Conservation (phyloP, 2,888 invertebrate species). For the Drosophila ustulata region DNA sequence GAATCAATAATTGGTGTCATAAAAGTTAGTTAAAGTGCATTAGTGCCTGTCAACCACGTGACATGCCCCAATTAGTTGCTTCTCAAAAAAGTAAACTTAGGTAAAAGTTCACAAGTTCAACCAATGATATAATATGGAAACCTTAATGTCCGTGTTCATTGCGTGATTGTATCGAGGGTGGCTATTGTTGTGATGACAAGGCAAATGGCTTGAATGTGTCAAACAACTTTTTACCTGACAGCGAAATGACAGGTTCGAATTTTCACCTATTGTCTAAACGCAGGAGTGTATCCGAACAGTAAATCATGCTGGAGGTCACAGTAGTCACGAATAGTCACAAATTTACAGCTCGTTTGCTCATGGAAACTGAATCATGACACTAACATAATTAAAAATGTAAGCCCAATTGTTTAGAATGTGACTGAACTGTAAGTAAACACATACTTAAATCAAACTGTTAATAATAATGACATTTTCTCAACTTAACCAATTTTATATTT, state of each 20-base stretch:
- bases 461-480: too few species aligned
- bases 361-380: constrained; percentile 35
- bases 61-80: constrained; percentile 67
- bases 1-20: constrained; percentile 72
- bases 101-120: constrained; percentile 35
- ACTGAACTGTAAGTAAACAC: too few species aligned
- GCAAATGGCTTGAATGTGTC: constrained; percentile 59
- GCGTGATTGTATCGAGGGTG: constrained; percentile 48
- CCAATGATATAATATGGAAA: constrained; percentile 25
- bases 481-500: too few species aligned
- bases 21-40: constrained; percentile 74
- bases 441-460: too few species aligned
- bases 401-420: neutral
- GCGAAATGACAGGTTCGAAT: constrained; percentile 54
- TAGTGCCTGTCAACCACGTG: constrained; percentile 65
- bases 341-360: constrained; percentile 50
- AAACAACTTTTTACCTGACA: constrained; percentile 62
- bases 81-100: constrained; percentile 39
- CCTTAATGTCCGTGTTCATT: constrained; percentile 50
- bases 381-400: constrained; percentile 30
- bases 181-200: constrained; percentile 70
- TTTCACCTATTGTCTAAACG: constrained; percentile 36
- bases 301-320: constrained; percentile 13
- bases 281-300: constrained; percentile 11
- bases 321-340: constrained; percentile 21